Evolutionary conservation across 2,797 vertebrate species (phyloP), one percentile per base, ranked within the genome.

Genomic region (Lepilemur ruficaudatus): DNA sequence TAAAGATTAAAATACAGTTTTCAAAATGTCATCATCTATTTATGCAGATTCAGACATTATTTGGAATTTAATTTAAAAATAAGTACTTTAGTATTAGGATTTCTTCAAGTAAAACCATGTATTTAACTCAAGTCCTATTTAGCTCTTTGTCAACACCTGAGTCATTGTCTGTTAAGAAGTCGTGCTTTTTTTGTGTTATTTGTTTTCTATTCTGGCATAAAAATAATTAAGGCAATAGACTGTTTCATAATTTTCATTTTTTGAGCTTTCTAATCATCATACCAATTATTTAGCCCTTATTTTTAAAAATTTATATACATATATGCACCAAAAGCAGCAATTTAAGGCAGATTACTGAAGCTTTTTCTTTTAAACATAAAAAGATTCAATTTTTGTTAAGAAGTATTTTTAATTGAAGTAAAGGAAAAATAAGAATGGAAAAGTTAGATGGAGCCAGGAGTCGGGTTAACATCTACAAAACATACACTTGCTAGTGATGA

Each of bases 1-100:
- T 97, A 95, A 97, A 98, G 89, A 97, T 35, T 97, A 95, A 97
- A 97, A 94, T 89, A 93, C 78, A 97, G n/a, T 78, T 95, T 97
- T 97, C 84, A 35, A 96, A 95, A 97, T 97, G 95, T 97, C 89
- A 81, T 89, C 93, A 41, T 94, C 91, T 87, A 72, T 91, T 83
- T 97, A 95, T 96, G 78, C 96, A 82, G 87, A 97, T 72, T 59
- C 22, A 28, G 73, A 23, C 7, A 25, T 57, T 72, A n/a, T 93
- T 93, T 89, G 13, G 17, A 91, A 86, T 48, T 80, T 73, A 48
- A 87, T 83, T 98, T 96, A 95, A 86, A 91, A 97, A 28, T 93
- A 93, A 87, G 91, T 97, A 94, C 95, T 55, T 28, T 11, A 41
- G 23, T 89, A 97, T 96, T 93, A 98, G 72, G 89, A 97, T 90